A percentile compares a stretch with the other conserved stretches of the same genome.
phyloP scores from a whole-genome alignment of 2,797 vertebrate genomes.

The Alauda arvensis region DNA sequence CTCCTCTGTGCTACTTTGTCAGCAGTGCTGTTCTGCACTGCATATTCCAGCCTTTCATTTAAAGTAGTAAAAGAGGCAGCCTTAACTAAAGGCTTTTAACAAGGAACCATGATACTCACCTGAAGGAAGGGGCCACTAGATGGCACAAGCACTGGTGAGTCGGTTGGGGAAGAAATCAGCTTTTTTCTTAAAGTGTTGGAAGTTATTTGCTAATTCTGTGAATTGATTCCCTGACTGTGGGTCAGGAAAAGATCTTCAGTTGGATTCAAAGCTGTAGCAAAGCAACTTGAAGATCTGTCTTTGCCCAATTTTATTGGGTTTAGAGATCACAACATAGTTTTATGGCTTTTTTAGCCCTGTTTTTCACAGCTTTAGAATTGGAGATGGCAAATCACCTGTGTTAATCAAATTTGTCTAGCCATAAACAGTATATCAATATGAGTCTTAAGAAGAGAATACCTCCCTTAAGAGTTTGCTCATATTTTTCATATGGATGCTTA shows the following conservation, averaged over 20 bases:
- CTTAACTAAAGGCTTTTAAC: not conserved
- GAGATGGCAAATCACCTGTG: not conserved
- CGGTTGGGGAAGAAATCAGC: not conserved
- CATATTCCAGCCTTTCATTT: not conserved
- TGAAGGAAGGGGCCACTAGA: constrained; percentile 32
- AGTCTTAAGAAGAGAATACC: not conserved
- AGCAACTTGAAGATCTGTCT: not conserved
- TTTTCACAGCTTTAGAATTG: not conserved
- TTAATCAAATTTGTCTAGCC: not conserved
- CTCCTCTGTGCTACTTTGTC: not conserved
- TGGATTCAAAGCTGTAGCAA: not conserved
- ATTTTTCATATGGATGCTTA: not conserved
- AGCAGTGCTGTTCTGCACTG: not conserved
- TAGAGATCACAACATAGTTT: not conserved
- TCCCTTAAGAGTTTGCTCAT: not conserved
- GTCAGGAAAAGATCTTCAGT: constrained; percentile 18
- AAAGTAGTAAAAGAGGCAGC: not conserved
- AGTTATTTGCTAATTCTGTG: not conserved
- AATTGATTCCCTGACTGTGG: constrained; percentile 15
- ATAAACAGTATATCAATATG: not conserved
- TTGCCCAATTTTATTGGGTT: constrained; percentile 42
- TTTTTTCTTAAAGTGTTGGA: constrained; percentile 8
- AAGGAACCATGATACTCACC: not conserved
- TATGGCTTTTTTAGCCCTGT: not conserved
- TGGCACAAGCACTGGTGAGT: constrained; percentile 6